Base-by-base conservation (phyloP, 2,888 invertebrate genomes). In the Margaritifera margaritifera region DNA sequence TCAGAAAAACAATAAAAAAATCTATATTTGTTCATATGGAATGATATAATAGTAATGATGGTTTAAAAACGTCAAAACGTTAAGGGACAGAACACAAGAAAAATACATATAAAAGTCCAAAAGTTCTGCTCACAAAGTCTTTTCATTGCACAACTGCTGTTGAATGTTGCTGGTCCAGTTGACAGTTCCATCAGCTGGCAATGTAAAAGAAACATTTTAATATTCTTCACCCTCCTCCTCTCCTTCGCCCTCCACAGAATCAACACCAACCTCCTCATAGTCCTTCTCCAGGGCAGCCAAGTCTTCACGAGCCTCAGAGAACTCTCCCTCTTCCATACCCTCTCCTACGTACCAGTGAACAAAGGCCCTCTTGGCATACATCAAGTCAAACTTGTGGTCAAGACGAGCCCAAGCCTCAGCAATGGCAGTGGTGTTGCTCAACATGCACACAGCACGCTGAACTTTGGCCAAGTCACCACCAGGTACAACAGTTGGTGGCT, bases 351-450 rank as follows among this genome's bases (percentile, higher is more conserved):
- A 79, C 79, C 79, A 79, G 60, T 79, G 79, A 61, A 79, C 79
- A 64, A 84, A 80, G 62, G 81, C 80, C 66, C 79, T 75, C 72
- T 80, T 80, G 74, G 80, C 79, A 64, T 80, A 79, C 80, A 80
- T 80, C 69, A 80, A 74, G 68, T 83, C 82, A 66, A 84, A 84
- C 72, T 84, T 84, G 67, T 81, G 81, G 62, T 81, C 81, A 69
- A 96, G 90, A 65, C 94, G 92, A 69, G 93, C 93, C 94, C 96
- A 96, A 64, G 96, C 96, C 84, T 95, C 94, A n/a, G 94, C 94
- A 85, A 96, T 95, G 81, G 96, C 95, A 20, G 96, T 97, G 20
- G 96, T 96, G 91, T 97, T 97, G 87, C 95, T 94, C 62, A 96
- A 91, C 94, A 96, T 95, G 70, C 94, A 94, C 6, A 95, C 94